Conservation (phyloP, 2,888 invertebrate genomes). For the Hipparchia sbordonii region DNA sequence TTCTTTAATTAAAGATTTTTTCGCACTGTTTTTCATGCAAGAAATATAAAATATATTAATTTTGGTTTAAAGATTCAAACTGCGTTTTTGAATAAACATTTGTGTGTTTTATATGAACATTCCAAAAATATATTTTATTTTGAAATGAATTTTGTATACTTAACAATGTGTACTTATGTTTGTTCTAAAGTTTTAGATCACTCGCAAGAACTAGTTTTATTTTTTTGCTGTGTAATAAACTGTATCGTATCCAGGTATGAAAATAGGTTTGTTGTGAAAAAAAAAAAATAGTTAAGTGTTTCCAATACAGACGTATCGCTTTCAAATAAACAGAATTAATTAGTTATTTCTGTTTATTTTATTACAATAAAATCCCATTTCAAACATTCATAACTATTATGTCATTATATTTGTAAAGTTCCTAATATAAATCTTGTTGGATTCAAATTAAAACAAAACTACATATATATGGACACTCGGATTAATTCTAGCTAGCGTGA, state of each 20-base stretch:
- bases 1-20: background rate
- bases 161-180: background rate
- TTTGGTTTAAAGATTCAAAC: conserved; percentile 17
- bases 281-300: no score
- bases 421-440: no score
- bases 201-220: background rate
- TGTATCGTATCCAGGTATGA: background rate
- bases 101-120: conserved; percentile 25
- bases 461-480: no score
- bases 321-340: no score
- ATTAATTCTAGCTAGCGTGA: no score
- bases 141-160: background rate
- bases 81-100: conserved; percentile 27
- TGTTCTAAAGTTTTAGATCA: background rate
- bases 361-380: no score
- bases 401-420: no score
- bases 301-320: no score
- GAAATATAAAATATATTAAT: background rate
- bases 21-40: background rate
- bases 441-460: no score
- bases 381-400: no score
- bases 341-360: no score
- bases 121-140: conserved; percentile 22
- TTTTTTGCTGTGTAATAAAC: background rate
- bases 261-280: no score